Conservation (phyloP, 2,113 vertebrate species). For the Melozone crissalis region DNA sequence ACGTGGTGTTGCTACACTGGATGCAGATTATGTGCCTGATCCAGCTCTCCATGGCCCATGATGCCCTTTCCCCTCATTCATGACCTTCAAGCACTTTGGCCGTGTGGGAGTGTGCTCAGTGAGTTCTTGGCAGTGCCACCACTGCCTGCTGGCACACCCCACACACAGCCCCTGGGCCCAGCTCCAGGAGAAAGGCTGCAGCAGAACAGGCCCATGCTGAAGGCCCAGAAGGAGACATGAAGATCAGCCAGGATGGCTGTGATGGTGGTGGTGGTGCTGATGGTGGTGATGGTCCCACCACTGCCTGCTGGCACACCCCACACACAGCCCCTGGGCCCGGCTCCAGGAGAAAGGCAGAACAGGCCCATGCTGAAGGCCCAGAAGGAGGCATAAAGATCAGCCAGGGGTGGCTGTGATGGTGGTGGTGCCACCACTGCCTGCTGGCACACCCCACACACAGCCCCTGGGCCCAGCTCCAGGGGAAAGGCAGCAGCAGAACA, state of each 20-base stretch:
- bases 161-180: neutral
- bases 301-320: too few species aligned
- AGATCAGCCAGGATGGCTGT: neutral
- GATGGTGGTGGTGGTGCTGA: neutral
- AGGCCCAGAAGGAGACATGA: neutral
- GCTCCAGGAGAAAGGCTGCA: neutral
- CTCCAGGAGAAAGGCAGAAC: too few species aligned
- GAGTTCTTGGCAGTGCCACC: neutral
- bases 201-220: fast-evolving
- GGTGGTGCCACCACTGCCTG: neutral
- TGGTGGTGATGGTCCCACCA: too few species aligned
- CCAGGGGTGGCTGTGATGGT: too few species aligned
- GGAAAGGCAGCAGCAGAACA: neutral
- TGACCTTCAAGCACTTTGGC: neutral
- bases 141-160: neutral
- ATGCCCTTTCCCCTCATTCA: neutral
- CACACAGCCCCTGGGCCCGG: too few species aligned
- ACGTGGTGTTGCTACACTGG: neutral
- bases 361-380: too few species aligned
- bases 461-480: neutral
- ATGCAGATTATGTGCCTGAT: fast-evolving
- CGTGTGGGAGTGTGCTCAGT: fast-evolving
- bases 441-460: fast-evolving
- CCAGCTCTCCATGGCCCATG: fast-evolving
- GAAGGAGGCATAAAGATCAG: too few species aligned